Percentiles rank a stretch among this genome's conserved stretches.
phyloP scores from a whole-genome alignment of 2,113 vertebrate species.

The Sinocyclocheilus anophthalmus region DNA sequence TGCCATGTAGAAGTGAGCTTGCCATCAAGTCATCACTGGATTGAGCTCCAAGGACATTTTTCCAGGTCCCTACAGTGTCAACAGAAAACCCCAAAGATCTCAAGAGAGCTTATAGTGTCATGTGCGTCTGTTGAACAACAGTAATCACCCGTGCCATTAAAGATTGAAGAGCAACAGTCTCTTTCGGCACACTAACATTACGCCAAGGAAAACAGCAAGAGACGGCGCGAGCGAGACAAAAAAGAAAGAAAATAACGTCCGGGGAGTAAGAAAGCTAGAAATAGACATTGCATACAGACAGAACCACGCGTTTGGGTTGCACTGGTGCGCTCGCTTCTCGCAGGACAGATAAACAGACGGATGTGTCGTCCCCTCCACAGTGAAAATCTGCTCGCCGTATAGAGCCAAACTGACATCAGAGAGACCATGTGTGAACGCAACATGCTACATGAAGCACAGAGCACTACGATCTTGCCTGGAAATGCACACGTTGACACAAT shows the following conservation, averaged over 20 bases:
- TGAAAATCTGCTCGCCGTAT: constrained; percentile 64
- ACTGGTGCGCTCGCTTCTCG: constrained; percentile 52
- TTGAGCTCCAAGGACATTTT: constrained; percentile 8
- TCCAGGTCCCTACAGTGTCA: background rate
- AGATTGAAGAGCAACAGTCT: constrained; percentile 45
- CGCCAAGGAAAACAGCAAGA: constrained; percentile 22
- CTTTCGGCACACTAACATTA: constrained; percentile 30
- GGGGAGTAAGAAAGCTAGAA: constrained; percentile 10
- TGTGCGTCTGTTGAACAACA: constrained; percentile 41
- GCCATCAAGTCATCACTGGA: background rate
- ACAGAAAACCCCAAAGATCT: constrained; percentile 41
- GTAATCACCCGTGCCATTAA: constrained; percentile 38
- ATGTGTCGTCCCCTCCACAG: constrained; percentile 66
- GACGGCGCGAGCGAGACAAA: background rate
- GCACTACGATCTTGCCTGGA: constrained; percentile 42
- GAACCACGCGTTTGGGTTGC: constrained; percentile 40
- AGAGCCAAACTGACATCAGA: constrained; percentile 70
- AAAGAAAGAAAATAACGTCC: constrained; percentile 5
- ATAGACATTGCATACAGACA: constrained; percentile 23
- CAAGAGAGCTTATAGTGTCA: constrained; percentile 23
- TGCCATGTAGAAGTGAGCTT: constrained; percentile 12
- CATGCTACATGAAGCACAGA: constrained; percentile 45
- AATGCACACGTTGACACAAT: constrained; percentile 44
- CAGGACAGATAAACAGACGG: constrained; percentile 64
- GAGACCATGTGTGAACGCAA: constrained; percentile 51